These are phyloP conservation scores for Trichopoda pennipes DNA, from an alignment of 2,888 invertebrate species.

Conservation along the genomic window DNA sequence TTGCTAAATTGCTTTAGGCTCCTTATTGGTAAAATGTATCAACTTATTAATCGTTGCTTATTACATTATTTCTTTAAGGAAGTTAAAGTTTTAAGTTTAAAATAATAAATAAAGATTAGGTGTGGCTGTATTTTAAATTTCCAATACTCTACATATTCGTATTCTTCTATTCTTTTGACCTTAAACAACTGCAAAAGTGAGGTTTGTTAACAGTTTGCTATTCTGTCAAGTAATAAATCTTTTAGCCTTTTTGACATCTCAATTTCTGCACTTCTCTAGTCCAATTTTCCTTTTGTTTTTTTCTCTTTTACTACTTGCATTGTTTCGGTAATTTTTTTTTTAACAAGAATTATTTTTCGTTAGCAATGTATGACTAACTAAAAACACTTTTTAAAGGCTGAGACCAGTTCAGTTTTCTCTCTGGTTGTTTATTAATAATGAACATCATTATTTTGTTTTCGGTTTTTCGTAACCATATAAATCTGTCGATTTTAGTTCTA, in stretches of 20 bases:
- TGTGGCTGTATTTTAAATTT: not conserved
- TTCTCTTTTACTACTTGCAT: conserved; percentile 23
- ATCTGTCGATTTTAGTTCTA: too few relatives aligned
- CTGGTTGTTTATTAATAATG: conserved; percentile 2
- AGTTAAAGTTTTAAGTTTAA: too few relatives aligned
- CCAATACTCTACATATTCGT: not conserved
- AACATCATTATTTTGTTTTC: too few relatives aligned
- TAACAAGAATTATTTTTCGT: conserved; percentile 34
- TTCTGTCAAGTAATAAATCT: conserved; percentile 72
- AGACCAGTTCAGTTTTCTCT: not conserved
- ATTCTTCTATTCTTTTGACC: not conserved
- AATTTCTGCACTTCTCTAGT: conserved; percentile 69
- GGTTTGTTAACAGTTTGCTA: conserved; percentile 68
- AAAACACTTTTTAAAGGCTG: conserved; percentile 28
- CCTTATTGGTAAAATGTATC: not conserved
- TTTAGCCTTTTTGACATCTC: conserved; percentile 73
- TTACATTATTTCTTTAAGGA: too few relatives aligned
- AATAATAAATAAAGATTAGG: not conserved
- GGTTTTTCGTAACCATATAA: too few relatives aligned
- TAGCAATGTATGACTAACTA: conserved; percentile 47
- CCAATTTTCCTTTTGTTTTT: not conserved
- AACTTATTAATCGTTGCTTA: not conserved
- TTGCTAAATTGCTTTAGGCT: not conserved
- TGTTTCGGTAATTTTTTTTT: conserved; percentile 42
- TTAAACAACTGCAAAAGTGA: conserved; percentile 16